phyloP scores from a whole-genome alignment of 2,888 invertebrate species.

The Leptinotarsa juncta region DNA sequence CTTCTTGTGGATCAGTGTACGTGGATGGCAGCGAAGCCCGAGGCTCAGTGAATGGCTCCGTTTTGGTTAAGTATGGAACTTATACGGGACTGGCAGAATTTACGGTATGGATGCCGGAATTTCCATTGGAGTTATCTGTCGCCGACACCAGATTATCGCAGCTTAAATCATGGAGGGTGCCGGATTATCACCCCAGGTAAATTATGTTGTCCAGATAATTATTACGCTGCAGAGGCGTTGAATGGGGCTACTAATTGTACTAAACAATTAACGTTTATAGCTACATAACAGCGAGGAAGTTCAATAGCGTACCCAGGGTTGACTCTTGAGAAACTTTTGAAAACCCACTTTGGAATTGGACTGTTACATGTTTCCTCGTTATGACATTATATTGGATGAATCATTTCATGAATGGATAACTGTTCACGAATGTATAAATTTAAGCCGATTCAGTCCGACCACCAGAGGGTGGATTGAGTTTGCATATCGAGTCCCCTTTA shows the following conservation, averaged over 20 bases:
- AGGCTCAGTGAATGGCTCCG: slow-evolving; percentile 94
- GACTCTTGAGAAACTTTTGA: background rate
- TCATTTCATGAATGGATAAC: too few species aligned
- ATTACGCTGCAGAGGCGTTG: slow-evolving; percentile 6
- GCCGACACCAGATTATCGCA: slow-evolving; percentile 91
- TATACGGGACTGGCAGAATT: slow-evolving; percentile 89
- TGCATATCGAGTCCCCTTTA: too few species aligned
- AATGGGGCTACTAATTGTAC: background rate
- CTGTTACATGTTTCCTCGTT: too few species aligned
- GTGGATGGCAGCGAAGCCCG: slow-evolving; percentile 95
- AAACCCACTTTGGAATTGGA: too few species aligned
- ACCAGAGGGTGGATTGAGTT: too few species aligned
- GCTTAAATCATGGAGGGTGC: slow-evolving; percentile 94
- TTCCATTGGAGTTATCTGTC: slow-evolving; percentile 90
- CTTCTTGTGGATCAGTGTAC: slow-evolving; percentile 95
- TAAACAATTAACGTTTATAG: slow-evolving; percentile 12
- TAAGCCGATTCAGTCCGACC: too few species aligned
- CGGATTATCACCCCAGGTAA: slow-evolving; percentile 75
- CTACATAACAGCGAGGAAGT: background rate
- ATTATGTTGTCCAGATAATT: slow-evolving; percentile 25
- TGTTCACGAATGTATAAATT: too few species aligned
- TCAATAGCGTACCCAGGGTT: background rate
- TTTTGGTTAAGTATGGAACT: slow-evolving; percentile 92
- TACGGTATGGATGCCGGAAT: slow-evolving; percentile 97
- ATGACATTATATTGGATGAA: too few species aligned